phyloP scores from a whole-genome alignment of 2,888 invertebrate genomes.

The Acholoe squamosa region DNA sequence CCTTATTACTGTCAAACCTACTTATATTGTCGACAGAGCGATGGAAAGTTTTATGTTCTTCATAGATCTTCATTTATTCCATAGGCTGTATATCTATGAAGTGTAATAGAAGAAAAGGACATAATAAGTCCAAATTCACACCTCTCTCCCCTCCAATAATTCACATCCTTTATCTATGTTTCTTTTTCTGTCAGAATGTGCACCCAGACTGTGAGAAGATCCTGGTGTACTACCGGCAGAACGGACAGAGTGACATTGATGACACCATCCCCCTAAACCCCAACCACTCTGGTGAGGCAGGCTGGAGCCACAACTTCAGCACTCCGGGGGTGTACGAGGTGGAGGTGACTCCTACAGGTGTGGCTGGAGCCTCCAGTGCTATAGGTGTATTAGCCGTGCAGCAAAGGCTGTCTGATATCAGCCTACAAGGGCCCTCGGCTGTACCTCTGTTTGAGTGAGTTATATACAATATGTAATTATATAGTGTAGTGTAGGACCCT shows the following conservation, averaged over 20 bases:
- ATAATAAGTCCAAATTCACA: too few relatives aligned
- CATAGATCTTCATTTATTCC: too few relatives aligned
- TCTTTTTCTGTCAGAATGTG: not conserved
- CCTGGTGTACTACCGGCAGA: not conserved
- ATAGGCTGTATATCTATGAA: too few relatives aligned
- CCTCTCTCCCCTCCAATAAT: too few relatives aligned
- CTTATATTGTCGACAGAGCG: not conserved
- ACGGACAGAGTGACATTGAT: not conserved
- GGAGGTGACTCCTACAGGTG: constrained; percentile 6
- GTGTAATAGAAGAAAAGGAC: too few relatives aligned
- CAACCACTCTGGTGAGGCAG: not conserved
- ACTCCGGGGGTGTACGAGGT: constrained; percentile 28
- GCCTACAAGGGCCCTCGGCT: not conserved
- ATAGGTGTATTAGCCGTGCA: not conserved
- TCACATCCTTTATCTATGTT: too few relatives aligned
- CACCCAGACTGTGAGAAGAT: not conserved
- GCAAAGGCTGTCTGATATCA: not conserved
- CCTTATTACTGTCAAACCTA: too few relatives aligned
- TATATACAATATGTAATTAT: too few relatives aligned
- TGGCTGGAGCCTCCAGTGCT: not conserved
- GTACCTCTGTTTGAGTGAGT: not conserved
- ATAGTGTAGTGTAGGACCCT: too few relatives aligned
- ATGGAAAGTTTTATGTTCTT: too few relatives aligned
- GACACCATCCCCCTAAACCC: not conserved
- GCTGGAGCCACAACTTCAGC: constrained; percentile 8